Percentiles rank a stretch among this genome's conserved stretches.
These are phyloP conservation scores for Tholera decimalis DNA, from an alignment of 2,888 invertebrate genomes.

Conservation along the genomic window DNA sequence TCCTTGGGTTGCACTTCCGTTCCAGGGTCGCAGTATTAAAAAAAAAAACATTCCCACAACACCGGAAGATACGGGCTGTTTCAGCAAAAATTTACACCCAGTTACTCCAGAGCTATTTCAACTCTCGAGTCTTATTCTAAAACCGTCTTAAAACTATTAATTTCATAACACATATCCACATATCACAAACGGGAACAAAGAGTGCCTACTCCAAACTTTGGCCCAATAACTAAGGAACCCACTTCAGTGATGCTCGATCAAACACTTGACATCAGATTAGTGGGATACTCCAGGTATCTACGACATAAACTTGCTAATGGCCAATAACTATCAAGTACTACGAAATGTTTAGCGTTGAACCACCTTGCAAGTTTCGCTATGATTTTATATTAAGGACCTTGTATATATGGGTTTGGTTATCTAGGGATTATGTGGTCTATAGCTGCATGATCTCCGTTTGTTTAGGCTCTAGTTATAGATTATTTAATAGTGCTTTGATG, in stretches of 20 bases:
- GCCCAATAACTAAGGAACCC: conserved; percentile 46
- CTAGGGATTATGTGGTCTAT: conserved; percentile 4
- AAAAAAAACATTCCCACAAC: too few species aligned
- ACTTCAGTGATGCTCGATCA: conserved; percentile 49
- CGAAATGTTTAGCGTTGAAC: conserved; percentile 44
- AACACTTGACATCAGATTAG: conserved; percentile 61
- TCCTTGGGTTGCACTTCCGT: too few species aligned
- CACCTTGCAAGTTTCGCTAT: conserved; percentile 47
- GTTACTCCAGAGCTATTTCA: background rate
- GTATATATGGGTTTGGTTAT: conserved; percentile 18
- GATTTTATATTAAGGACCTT: conserved; percentile 41
- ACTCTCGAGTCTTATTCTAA: background rate
- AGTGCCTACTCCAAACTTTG: conserved; percentile 40
- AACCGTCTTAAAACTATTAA: conserved; percentile 37
- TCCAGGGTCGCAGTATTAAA: too few species aligned
- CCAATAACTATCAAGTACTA: conserved; percentile 59
- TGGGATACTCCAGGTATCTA: conserved; percentile 53
- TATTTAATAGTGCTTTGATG: conserved; percentile 7
- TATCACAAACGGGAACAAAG: conserved; percentile 27
- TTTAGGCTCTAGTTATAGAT: conserved; percentile 26
- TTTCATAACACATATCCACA: background rate
- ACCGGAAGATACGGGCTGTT: too few species aligned
- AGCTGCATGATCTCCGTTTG: conserved; percentile 19
- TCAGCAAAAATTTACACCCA: too few species aligned
- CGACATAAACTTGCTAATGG: conserved; percentile 62